Evolutionary conservation across 2,888 invertebrate genomes (phyloP), one percentile per base, ranked within the genome.

Genomic region (Chrysomela aeneicollis): DNA sequence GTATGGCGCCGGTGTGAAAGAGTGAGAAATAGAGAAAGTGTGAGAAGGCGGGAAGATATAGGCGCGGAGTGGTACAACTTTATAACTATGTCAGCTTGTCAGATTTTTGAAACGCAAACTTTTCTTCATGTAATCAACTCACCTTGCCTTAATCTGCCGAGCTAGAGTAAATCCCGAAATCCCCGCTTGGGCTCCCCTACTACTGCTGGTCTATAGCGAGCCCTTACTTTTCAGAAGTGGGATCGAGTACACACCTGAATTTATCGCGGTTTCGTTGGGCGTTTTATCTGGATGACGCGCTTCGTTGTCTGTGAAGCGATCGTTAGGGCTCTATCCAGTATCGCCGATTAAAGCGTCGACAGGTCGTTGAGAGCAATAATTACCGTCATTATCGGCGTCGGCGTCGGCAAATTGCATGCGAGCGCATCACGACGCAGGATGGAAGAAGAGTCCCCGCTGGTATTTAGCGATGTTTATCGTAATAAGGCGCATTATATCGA

Each of bases 341-440:
- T 73, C 73, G 65, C 70, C 74, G 76, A 77, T 77, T 75, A 73
- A 73, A 49, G 72, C 63, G 64, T 70, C 67, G 72, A 76, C 75
- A 76, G 72, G 72, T 76, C 75, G 75, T 76, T 76, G 74, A 73
- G 73, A 70, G 76, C 75, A 75, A 76, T n/a, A n/a, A n/a, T 76
- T 76, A 76, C 75, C 74, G 75, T 72, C 74, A 74, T 76, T 76
- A 76, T 76, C 74, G 75, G 72, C 74, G 75, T 76, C 70, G 72
- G 65, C 67, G 73, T 74, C 70, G 74, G 75, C 71, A 74, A 51
- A 63, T 26, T 63, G 59, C 63, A 63, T 54, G 46, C 26, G 51
- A 21, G 26, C 26, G 51, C 42, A n/a, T n/a, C n/a, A 52, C 46
- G 63, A 26, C 26, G 26, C 26, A 26, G 3, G 26, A 26, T 26